These are phyloP conservation scores for Hirtodrosophila trivittata DNA, from an alignment of 2,888 invertebrate species.

Conservation along the genomic window DNA sequence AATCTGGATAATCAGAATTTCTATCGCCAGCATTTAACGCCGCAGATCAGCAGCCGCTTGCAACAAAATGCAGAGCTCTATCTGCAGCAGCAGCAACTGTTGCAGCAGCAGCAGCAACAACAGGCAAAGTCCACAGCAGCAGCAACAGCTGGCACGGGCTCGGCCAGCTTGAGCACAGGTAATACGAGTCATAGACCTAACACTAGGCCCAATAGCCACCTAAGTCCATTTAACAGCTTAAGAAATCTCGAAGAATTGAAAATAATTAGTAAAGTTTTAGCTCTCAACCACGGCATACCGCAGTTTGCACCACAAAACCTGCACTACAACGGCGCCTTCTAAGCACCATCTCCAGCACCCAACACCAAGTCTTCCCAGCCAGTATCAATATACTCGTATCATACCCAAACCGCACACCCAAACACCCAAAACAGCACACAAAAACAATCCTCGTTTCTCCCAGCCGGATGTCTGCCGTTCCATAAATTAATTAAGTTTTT, in stretches of 20 bases:
- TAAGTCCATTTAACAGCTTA: conserved; percentile 71
- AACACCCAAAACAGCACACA: conserved; percentile 7
- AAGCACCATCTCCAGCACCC: conserved; percentile 56
- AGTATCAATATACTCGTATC: conserved; percentile 43
- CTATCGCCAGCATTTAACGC: conserved; percentile 80
- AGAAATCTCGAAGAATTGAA: conserved; percentile 89
- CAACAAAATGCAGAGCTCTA: conserved; percentile 83
- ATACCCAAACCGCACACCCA: conserved; percentile 50
- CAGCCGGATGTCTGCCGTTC: conserved; percentile 41
- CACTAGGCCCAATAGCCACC: conserved; percentile 47
- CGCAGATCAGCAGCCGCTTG: conserved; percentile 78
- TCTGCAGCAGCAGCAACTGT: conserved; percentile 67
- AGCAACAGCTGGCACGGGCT: conserved; percentile 42
- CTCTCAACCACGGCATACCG: conserved; percentile 89
- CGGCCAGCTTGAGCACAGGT: conserved; percentile 65
- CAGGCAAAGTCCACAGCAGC: conserved; percentile 26
- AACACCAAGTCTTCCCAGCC: conserved; percentile 37
- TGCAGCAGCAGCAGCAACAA: conserved; percentile 53
- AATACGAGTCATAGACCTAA: conserved; percentile 59
- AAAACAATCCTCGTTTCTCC: conserved; percentile 23
- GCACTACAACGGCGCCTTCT: conserved; percentile 79
- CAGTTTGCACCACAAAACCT: conserved; percentile 83
- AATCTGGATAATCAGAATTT: conserved; percentile 81
- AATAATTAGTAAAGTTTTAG: conserved; percentile 91
- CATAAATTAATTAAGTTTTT: conserved; percentile 58